A percentile compares a stretch with the other conserved stretches of the same genome.
Evolutionary conservation across 2,888 invertebrate genomes (phyloP).

Genomic region (Hipparchia semele): DNA sequence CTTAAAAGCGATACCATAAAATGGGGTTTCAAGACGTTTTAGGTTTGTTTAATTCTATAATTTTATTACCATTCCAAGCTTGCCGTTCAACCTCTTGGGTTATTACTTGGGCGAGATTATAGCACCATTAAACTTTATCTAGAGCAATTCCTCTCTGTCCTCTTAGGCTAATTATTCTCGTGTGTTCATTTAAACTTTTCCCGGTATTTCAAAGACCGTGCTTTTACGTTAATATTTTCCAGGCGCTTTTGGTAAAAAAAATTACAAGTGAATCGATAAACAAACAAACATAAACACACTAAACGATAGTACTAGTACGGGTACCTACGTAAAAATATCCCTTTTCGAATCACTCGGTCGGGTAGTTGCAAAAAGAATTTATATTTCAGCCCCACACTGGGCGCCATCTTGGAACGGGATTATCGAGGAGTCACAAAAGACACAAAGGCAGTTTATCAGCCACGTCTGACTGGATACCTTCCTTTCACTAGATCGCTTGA

Average conservation of each 20-base stretch:
- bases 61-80: constrained; percentile 21
- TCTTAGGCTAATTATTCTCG: constrained; percentile 20
- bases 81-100: constrained; percentile 15
- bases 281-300: neutral
- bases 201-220: neutral
- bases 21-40: constrained; percentile 34
- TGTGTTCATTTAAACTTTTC: constrained; percentile 1
- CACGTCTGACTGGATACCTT: constrained; percentile 64
- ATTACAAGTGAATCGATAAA: neutral
- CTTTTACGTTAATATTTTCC: neutral
- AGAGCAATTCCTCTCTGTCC: constrained; percentile 18
- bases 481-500: constrained; percentile 55
- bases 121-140: constrained; percentile 18
- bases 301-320: neutral
- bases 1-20: constrained; percentile 40
- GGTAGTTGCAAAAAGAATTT: constrained; percentile 48
- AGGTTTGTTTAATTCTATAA: constrained; percentile 30
- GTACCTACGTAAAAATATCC: neutral
- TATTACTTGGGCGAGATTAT: constrained; percentile 4
- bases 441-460: constrained; percentile 74
- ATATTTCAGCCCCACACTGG: constrained; percentile 52
- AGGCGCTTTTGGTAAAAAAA: neutral
- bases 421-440: constrained; percentile 66
- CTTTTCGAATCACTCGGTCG: constrained; percentile 8
- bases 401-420: constrained; percentile 56